Conservation (phyloP, 1,140 invertebrate species). For the Stegodyphus mimosarum region DNA sequence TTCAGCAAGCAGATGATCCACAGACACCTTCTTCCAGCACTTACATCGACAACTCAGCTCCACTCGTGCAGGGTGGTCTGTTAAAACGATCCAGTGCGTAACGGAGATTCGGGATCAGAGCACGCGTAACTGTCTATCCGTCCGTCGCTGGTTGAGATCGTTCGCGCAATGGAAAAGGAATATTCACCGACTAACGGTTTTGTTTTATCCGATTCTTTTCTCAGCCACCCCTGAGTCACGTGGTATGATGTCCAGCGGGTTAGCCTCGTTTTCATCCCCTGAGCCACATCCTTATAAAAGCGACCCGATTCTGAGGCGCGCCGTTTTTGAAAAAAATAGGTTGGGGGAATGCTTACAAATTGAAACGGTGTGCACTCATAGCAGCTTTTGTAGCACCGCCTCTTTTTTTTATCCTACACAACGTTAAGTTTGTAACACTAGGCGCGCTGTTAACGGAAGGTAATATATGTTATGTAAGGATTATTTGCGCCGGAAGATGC, state of each 20-base stretch:
- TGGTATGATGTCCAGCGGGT: conserved; percentile 47
- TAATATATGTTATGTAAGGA: too few relatives aligned
- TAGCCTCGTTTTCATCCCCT: conserved; percentile 46
- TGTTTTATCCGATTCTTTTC: conserved; percentile 46
- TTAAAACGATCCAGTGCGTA: conserved; percentile 38
- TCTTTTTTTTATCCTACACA: too few relatives aligned
- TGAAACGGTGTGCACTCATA: too few relatives aligned
- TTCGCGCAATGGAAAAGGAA: conserved; percentile 25
- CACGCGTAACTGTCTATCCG: neutral
- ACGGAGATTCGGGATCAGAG: neutral
- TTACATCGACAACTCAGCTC: conserved; percentile 13
- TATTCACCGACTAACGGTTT: conserved; percentile 40
- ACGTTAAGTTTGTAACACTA: too few relatives aligned
- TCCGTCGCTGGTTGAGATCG: neutral
- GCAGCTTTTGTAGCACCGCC: too few relatives aligned
- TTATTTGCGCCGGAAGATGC: too few relatives aligned
- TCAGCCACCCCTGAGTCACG: conserved; percentile 21
- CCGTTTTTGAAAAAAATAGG: neutral
- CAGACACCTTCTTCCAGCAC: neutral
- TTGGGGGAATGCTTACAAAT: neutral
- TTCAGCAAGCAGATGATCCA: too few relatives aligned
- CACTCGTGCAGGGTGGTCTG: neutral
- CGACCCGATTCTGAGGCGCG: conserved; percentile 50
- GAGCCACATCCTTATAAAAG: conserved; percentile 43
- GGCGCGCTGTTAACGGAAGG: too few relatives aligned